These are phyloP conservation scores for Eupristina koningsbergeri DNA, from an alignment of 1,140 invertebrate species.

Conservation along the genomic window DNA sequence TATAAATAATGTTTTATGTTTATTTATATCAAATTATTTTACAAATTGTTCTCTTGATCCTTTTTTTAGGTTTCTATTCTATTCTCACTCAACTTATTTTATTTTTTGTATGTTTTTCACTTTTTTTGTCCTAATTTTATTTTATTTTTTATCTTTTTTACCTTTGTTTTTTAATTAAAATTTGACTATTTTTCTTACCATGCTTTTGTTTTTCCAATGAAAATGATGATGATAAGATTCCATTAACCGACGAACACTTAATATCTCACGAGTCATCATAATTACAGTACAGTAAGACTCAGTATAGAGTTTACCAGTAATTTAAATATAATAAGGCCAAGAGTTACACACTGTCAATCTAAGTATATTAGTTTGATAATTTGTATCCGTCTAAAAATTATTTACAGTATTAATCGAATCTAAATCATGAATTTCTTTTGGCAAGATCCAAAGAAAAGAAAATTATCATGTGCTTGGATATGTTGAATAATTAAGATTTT, in stretches of 20 bases:
- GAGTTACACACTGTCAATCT: neutral
- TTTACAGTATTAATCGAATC: too few relatives aligned
- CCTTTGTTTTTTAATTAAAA: neutral
- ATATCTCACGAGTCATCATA: constrained; percentile 30
- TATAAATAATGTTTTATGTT: too few relatives aligned
- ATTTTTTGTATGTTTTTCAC: neutral
- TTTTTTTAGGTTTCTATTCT: neutral
- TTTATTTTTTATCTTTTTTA: neutral
- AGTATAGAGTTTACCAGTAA: neutral
- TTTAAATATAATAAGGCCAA: too few relatives aligned
- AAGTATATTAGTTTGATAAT: too few relatives aligned
- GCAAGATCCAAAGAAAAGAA: too few relatives aligned
- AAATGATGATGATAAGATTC: neutral
- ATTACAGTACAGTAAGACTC: neutral
- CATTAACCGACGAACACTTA: constrained; percentile 22
- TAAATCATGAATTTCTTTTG: too few relatives aligned
- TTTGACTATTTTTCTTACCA: neutral
- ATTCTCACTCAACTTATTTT: neutral
- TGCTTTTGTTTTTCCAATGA: constrained; percentile 4
- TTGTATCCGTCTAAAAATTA: too few relatives aligned
- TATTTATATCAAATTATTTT: too few relatives aligned
- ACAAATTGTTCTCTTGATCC: too few relatives aligned
- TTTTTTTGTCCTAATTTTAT: too few relatives aligned
- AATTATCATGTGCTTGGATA: too few relatives aligned
- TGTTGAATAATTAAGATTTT: too few relatives aligned